Conservation (phyloP, 2,113 vertebrate species). For the Coracopsis vasa region DNA sequence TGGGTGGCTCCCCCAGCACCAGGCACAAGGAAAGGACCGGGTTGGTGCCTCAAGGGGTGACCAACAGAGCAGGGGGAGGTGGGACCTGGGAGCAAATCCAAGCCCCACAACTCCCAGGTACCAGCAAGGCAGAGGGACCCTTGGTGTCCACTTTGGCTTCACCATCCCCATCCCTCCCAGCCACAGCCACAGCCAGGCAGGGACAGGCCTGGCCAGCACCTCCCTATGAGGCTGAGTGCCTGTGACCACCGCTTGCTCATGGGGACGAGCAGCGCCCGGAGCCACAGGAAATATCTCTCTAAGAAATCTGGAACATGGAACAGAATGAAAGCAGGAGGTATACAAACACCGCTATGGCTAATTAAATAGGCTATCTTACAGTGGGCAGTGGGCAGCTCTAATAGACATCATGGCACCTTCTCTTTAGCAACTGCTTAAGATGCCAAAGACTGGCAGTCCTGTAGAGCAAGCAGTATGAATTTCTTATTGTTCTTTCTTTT, state of each 20-base stretch:
- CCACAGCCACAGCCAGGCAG: not conserved
- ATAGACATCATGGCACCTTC: not conserved
- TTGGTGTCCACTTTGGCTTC: fast-evolving
- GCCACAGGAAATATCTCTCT: conserved; percentile 16
- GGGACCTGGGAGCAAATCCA: not conserved
- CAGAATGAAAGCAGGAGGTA: not conserved
- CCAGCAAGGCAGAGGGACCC: not conserved
- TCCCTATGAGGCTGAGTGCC: fast-evolving
- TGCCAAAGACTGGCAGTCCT: not conserved
- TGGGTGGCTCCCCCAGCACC: not conserved
- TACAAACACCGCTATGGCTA: not conserved
- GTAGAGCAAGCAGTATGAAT: not conserved
- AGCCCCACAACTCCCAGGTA: fast-evolving
- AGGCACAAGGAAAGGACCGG: not conserved
- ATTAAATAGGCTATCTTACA: not conserved
- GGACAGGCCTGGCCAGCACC: fast-evolving
- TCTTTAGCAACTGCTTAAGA: not conserved
- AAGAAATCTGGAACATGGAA: conserved; percentile 24
- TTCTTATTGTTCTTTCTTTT: not conserved
- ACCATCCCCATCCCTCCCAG: not conserved
- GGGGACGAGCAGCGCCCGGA: fast-evolving
- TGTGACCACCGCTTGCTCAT: fast-evolving
- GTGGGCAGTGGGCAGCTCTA: not conserved
- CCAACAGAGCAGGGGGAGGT: fast-evolving
- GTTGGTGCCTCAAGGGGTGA: not conserved